Conservation (phyloP, 2,797 vertebrate species). For the Enteromius treurensis region DNA sequence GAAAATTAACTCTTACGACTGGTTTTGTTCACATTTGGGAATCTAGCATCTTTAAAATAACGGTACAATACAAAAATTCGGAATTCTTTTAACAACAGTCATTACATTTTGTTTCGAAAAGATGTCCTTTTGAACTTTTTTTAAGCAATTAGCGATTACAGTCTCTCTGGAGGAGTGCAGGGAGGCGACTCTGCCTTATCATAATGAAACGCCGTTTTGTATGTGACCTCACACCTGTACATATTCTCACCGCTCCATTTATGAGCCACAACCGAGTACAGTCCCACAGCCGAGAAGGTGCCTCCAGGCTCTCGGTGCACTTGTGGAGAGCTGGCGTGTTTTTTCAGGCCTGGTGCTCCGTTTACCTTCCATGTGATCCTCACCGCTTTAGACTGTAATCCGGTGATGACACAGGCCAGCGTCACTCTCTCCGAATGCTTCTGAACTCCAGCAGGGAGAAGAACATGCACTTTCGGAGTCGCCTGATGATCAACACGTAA, state of each 20-base stretch:
- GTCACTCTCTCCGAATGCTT: background rate
- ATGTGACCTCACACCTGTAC: constrained; percentile 57
- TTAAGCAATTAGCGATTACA: background rate
- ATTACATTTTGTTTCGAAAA: background rate
- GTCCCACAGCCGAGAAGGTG: constrained; percentile 53
- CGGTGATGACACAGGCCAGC: constrained; percentile 58
- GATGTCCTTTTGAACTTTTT: background rate
- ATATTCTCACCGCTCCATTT: constrained; percentile 42
- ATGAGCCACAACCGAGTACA: constrained; percentile 40
- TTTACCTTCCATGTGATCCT: constrained; percentile 61
- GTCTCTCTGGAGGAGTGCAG: background rate
- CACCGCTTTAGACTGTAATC: constrained; percentile 31
- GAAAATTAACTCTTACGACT: too few relatives aligned
- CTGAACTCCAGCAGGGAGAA: constrained; percentile 32
- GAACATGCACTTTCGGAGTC: constrained; percentile 50
- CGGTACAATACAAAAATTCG: background rate
- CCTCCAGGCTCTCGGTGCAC: constrained; percentile 44
- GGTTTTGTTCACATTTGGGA: background rate
- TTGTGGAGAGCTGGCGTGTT: constrained; percentile 20
- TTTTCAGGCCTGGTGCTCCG: background rate
- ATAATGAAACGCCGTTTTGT: constrained; percentile 35
- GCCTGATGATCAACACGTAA: background rate
- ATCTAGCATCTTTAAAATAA: background rate
- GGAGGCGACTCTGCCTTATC: constrained; percentile 37
- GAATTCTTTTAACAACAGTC: background rate